These are phyloP conservation scores for Acronicta psi DNA, from an alignment of 2,888 invertebrate genomes.

Conservation along the genomic window DNA sequence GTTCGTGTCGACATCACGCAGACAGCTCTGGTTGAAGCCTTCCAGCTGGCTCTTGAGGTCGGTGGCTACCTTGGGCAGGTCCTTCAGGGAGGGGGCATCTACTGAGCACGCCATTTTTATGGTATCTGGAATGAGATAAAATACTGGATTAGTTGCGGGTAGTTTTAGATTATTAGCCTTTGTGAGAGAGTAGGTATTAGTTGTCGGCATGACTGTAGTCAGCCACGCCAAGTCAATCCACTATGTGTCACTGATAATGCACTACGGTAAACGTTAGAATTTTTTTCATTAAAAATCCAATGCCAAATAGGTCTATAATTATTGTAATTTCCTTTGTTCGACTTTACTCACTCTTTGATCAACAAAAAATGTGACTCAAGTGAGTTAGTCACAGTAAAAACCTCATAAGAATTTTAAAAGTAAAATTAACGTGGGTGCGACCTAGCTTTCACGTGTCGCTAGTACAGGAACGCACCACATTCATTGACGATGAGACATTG, in stretches of 20 bases:
- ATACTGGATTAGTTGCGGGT: slow-evolving; percentile 6
- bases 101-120: slow-evolving; percentile 89
- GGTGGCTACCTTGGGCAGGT: slow-evolving; percentile 96
- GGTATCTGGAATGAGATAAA: slow-evolving; percentile 58
- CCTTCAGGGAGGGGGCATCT: slow-evolving; percentile 94
- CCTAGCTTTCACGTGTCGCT: slow-evolving; percentile 34
- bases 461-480: slow-evolving; percentile 8
- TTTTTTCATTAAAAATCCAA: too few species aligned
- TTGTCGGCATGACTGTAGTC: too few species aligned
- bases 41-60: slow-evolving; percentile 97
- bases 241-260: too few species aligned
- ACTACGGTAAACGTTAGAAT: too few species aligned
- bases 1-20: slow-evolving; percentile 96
- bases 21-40: slow-evolving; percentile 95
- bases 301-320: too few species aligned
- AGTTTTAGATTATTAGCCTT: background rate
- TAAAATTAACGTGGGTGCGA: slow-evolving; percentile 16
- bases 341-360: background rate
- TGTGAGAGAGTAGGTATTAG: too few species aligned
- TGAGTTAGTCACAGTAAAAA: slow-evolving; percentile 8
- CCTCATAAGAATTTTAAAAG: slow-evolving; percentile 15
- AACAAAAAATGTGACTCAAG: background rate
- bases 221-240: too few species aligned
- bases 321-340: slow-evolving; percentile 2
- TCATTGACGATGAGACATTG: slow-evolving; percentile 25